Conservation (phyloP, 2,113 vertebrate genomes). For the Chlamydotis undulata region DNA sequence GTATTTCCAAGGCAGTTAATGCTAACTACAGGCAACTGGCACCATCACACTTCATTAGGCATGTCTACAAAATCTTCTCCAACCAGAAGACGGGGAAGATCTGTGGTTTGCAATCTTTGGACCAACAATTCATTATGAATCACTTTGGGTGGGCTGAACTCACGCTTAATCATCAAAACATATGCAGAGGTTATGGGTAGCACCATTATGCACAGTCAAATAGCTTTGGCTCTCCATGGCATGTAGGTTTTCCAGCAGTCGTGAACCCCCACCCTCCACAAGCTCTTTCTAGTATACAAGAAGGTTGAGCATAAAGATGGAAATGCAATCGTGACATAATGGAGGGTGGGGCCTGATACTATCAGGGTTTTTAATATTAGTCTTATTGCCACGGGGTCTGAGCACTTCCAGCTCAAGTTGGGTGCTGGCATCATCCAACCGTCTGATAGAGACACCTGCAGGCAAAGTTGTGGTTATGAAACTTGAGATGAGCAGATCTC, state of each 20-base stretch:
- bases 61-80: neutral
- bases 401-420: conserved; percentile 36
- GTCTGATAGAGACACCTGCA: conserved; percentile 50
- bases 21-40: neutral
- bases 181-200: neutral
- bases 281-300: neutral
- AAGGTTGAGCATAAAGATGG: conserved; percentile 2
- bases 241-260: conserved; percentile 11
- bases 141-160: conserved; percentile 44
- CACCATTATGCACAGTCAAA: neutral
- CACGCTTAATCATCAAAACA: conserved; percentile 33
- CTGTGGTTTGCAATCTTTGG: neutral
- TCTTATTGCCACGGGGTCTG: neutral
- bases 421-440: conserved; percentile 21
- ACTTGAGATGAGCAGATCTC: conserved; percentile 50
- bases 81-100: neutral
- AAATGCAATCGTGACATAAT: conserved; percentile 40
- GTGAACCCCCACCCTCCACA: neutral
- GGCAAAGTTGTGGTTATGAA: conserved; percentile 56
- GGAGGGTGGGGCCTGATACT: conserved; percentile 50
- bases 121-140: conserved; percentile 1
- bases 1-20: neutral
- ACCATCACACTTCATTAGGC: neutral
- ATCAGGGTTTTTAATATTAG: conserved; percentile 52
- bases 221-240: neutral